A percentile compares a stretch with the other conserved stretches of the same genome.
phyloP scores from a whole-genome alignment of 2,797 vertebrate genomes.

The Onychomys leucogaster region DNA sequence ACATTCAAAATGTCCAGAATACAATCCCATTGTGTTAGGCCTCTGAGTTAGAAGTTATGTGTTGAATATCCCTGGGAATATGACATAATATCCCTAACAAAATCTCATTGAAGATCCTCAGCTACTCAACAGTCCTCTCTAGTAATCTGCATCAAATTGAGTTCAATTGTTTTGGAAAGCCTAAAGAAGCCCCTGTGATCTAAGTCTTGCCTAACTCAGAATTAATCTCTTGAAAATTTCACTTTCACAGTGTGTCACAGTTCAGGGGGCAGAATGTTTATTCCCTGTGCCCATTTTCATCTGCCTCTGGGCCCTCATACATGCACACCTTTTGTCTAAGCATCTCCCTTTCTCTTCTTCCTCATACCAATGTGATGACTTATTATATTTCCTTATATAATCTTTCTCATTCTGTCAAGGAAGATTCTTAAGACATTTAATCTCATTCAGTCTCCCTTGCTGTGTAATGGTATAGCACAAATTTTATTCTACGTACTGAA shows the following conservation, averaged over 20 bases:
- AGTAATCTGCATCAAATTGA: neutral
- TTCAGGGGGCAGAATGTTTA: neutral
- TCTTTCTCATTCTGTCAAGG: neutral
- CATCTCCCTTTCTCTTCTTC: neutral
- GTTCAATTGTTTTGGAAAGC: neutral
- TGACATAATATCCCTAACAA: neutral
- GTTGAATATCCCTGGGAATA: neutral
- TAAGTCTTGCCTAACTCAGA: neutral
- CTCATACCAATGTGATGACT: neutral
- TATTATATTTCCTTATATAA: neutral
- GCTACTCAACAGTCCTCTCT: neutral
- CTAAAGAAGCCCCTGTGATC: neutral
- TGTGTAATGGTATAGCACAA: neutral
- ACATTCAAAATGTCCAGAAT: neutral
- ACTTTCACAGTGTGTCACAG: neutral
- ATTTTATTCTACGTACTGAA: neutral
- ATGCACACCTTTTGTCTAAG: neutral
- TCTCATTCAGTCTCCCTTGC: neutral
- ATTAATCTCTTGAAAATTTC: neutral
- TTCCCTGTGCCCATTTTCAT: no score
- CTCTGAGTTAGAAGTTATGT: neutral
- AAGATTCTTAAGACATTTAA: neutral
- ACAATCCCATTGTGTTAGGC: neutral
- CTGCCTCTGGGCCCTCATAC: neutral
- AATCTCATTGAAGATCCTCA: neutral